Base-by-base conservation (phyloP, 2,113 vertebrate species). In the Lota lota region DNA sequence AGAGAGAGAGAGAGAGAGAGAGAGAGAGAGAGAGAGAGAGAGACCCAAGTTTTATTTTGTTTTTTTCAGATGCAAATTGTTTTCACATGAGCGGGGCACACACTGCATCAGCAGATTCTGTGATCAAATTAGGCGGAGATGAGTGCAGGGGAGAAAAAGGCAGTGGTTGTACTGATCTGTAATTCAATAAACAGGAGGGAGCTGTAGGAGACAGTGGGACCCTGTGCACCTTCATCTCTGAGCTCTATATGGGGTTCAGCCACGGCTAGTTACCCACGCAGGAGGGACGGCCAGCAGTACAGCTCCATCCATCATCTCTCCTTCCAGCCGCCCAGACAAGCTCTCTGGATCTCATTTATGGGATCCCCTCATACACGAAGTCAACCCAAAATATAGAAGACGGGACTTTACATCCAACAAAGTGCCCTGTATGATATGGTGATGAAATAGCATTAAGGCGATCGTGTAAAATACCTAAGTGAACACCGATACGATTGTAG, bases 11-110 rank as follows among this genome's bases (percentile, higher is more conserved):
- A 21, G 40, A 74, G 64, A 59, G 51, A 50, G 60, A 61, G 28
- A 33, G 56, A 70, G 72, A 20, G 64, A 77, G 69, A 21, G 51
- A 57, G 16, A 33, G 10, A 51, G n/a, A 67, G 50, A 79, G 57
- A 78, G 71, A 82, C 70, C 81, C 74, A 74, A 75, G 69, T 80
- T 84, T 85, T 82, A 79, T 79, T 80, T 83, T 84, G 80, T 82
- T 79, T 86, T 88, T 87, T 78, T 83, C 80, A 83, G 76, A 83
- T 70, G 80, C 75, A 95, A 95, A 95, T 95, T 93, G 86, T 82
- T 93, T 93, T 95, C 94, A 94, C 92, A 93, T 95, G 94, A 94
- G 92, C 79, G 76, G 87, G 85, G 81, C 84, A 83, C 88, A 93
- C 89, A 87, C 80, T 79, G 86, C 88, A 88, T 88, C 88, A 94